Percentiles rank a stretch among this genome's conserved stretches.
Evolutionary conservation across 2,113 vertebrate species (phyloP).

Genomic region (Heteronetta atricapilla): DNA sequence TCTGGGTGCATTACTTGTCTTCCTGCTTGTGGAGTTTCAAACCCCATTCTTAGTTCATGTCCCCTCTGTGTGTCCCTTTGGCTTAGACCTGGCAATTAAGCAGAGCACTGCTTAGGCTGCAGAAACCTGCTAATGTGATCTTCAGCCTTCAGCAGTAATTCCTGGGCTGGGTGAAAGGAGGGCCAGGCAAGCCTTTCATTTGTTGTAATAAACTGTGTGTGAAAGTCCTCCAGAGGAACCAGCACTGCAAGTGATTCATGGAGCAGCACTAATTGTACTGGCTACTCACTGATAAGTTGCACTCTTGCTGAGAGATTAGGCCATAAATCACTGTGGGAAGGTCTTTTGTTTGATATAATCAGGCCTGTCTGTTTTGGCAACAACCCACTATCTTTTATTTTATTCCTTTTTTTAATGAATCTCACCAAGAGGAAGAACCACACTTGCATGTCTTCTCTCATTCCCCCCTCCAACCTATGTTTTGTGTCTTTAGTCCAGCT

Average conservation of each 20-base stretch:
- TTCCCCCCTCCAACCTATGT: not conserved
- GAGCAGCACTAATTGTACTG: slow-evolving; percentile 12
- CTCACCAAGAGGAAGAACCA: not conserved
- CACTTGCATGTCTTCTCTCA: not conserved
- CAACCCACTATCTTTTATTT: not conserved
- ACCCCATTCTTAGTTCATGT: not conserved
- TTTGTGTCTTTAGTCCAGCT: not conserved
- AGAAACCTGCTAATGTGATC: not conserved
- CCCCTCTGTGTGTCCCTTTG: not conserved
- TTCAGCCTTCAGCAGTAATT: not conserved
- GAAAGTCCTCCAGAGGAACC: not conserved
- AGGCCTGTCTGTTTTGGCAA: not conserved
- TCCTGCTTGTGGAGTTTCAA: not conserved
- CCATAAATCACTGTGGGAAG: slow-evolving; percentile 32
- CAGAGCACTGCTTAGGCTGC: not conserved
- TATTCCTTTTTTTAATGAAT: not conserved
- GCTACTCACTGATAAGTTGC: not conserved
- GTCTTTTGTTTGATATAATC: slow-evolving; percentile 10
- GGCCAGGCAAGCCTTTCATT: not conserved
- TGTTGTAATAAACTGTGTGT: not conserved
- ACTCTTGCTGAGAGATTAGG: slow-evolving; percentile 5
- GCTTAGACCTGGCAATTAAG: not conserved
- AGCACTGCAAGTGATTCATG: not conserved
- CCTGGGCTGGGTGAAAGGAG: not conserved
- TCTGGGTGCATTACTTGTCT: not conserved